phyloP scores from a whole-genome alignment of 2,888 invertebrate genomes.

The Galeruca laticollis region DNA sequence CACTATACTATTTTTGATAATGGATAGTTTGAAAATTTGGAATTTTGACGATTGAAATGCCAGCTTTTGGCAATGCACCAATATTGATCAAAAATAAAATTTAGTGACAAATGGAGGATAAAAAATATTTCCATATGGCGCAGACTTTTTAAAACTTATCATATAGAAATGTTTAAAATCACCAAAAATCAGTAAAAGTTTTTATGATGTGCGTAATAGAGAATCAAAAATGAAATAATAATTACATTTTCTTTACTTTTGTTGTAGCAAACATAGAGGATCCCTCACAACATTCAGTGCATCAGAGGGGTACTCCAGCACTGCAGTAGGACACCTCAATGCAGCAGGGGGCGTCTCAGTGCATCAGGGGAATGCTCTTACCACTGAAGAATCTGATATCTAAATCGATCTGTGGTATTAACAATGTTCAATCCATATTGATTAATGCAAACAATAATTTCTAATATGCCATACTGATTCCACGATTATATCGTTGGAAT shows the following conservation, averaged over 20 bases:
- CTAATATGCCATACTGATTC: not conserved
- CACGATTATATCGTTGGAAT: not conserved
- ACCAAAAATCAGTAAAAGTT: slow-evolving; percentile 2
- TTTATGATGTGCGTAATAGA: not conserved
- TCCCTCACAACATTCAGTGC: not conserved
- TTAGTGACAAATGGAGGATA: too few species aligned
- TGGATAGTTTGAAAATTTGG: too few species aligned
- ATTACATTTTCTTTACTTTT: not conserved
- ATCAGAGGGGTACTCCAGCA: too few species aligned
- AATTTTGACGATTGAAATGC: too few species aligned
- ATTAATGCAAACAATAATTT: not conserved
- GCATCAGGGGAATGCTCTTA: not conserved
- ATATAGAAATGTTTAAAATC: too few species aligned
- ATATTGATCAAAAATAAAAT: too few species aligned
- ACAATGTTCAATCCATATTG: not conserved
- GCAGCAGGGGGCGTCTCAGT: too few species aligned
- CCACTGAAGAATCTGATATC: not conserved
- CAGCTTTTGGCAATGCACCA: too few species aligned
- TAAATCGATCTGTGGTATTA: not conserved
- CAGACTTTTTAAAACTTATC: too few species aligned
- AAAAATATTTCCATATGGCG: too few species aligned
- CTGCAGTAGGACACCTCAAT: too few species aligned
- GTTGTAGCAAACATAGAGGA: not conserved
- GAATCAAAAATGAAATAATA: not conserved
- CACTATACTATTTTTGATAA: too few species aligned